These are phyloP conservation scores for Malurus alboscapulatus DNA, from an alignment of 2,113 vertebrate genomes.

Conservation along the genomic window DNA sequence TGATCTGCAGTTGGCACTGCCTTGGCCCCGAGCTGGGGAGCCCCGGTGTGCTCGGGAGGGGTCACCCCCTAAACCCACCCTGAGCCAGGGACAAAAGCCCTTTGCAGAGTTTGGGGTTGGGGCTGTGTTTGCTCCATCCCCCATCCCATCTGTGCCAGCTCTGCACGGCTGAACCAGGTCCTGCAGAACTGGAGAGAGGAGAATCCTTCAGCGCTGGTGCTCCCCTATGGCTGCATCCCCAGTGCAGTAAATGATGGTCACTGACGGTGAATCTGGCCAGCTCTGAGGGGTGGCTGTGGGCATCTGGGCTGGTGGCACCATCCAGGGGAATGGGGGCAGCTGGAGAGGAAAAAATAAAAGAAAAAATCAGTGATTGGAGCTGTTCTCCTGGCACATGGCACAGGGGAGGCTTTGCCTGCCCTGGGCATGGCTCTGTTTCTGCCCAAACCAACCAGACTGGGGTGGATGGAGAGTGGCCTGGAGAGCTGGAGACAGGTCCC, in stretches of 20 bases:
- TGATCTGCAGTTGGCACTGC: neutral
- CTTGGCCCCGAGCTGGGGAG: neutral
- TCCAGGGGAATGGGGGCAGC: neutral
- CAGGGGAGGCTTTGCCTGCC: neutral
- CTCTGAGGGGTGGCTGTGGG: neutral
- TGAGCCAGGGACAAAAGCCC: neutral
- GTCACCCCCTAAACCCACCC: too few relatives aligned
- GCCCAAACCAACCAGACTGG: neutral
- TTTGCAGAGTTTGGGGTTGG: too few relatives aligned
- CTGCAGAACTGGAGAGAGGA: neutral
- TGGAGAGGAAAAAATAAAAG: too few relatives aligned
- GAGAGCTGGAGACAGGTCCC: neutral
- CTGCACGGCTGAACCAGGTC: neutral
- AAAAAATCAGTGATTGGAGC: neutral
- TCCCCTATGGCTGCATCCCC: neutral
- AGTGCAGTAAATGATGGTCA: neutral
- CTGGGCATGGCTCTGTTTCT: neutral
- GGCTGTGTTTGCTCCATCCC: too few relatives aligned
- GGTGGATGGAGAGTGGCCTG: neutral
- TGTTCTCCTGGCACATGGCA: neutral
- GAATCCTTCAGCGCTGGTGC: accelerated
- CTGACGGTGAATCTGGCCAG: accelerated
- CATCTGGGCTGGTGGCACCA: neutral
- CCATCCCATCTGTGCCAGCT: neutral
- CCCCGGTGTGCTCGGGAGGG: accelerated